A percentile compares a stretch with the other conserved stretches of the same genome.
phyloP scores from a whole-genome alignment of 2,888 invertebrate species.

The Meloe dianella region DNA sequence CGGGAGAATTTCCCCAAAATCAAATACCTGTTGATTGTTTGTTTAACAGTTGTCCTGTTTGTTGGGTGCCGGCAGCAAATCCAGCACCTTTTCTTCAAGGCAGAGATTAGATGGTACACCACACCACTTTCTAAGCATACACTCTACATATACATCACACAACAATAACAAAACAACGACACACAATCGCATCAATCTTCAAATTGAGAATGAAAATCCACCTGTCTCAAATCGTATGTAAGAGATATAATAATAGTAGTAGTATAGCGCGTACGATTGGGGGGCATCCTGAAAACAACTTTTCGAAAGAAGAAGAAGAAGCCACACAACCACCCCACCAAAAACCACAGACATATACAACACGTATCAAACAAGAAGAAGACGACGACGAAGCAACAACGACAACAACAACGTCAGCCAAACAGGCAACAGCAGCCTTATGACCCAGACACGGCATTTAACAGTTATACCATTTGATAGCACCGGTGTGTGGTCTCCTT shows the following conservation, averaged over 20 bases:
- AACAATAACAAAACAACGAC: conserved; percentile 36
- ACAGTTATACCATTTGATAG: conserved; percentile 62
- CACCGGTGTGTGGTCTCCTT: conserved; percentile 13
- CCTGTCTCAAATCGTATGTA: conserved; percentile 55
- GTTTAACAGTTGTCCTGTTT: neutral
- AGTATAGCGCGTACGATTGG: conserved; percentile 9
- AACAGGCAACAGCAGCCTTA: conserved; percentile 57
- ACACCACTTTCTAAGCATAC: conserved; percentile 17
- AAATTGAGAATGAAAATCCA: conserved; percentile 60
- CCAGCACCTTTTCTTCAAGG: neutral
- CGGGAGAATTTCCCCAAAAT: no score
- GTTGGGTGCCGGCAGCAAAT: neutral
- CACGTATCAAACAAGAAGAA: neutral
- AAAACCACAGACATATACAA: conserved; percentile 8
- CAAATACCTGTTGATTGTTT: neutral
- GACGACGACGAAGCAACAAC: no score
- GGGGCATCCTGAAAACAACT: conserved; percentile 11
- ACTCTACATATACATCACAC: conserved; percentile 32
- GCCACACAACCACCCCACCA: conserved; percentile 38
- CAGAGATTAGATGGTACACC: neutral
- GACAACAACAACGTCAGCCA: conserved; percentile 11
- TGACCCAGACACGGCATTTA: conserved; percentile 65
- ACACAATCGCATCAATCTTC: conserved; percentile 35
- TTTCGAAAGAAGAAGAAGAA: conserved; percentile 1
- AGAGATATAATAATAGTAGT: neutral